Evolutionary conservation across 2,113 vertebrate species (phyloP).

Genomic region (Shinisaurus crocodilurus): DNA sequence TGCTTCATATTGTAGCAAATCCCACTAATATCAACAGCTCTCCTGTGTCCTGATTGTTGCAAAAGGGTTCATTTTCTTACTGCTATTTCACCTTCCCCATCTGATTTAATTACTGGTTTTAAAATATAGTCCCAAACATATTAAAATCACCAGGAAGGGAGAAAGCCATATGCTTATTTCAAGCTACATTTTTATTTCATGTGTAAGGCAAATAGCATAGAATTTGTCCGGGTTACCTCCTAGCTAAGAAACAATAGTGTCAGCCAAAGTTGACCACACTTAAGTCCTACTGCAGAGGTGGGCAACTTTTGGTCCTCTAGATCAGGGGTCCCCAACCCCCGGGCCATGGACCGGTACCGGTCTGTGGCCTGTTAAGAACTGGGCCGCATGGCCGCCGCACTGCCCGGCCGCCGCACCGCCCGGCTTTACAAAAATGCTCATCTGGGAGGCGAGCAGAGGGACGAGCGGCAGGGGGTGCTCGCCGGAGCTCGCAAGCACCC

Average conservation of each 20-base stretch:
- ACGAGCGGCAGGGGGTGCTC: no score
- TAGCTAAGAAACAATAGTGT: neutral
- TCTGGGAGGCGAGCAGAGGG: no score
- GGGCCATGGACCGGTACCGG: no score
- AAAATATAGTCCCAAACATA: neutral
- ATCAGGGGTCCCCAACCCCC: no score
- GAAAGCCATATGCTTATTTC: neutral
- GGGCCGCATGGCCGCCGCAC: no score
- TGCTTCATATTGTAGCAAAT: neutral
- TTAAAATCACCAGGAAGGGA: neutral
- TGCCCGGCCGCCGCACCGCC: no score
- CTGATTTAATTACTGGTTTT: neutral
- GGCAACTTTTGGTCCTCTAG: no score
- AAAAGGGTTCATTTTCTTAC: neutral
- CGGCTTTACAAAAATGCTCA: no score
- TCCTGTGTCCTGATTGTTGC: neutral
- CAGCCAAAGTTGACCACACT: neutral
- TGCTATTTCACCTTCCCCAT: neutral
- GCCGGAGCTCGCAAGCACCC: no score
- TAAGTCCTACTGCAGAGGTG: neutral
- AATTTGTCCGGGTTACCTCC: neutral
- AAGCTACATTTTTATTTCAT: neutral
- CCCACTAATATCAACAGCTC: neutral
- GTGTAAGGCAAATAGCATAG: no score
- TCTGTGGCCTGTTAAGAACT: no score